Evolutionary conservation across 1,140 invertebrate genomes (phyloP).

Genomic region (Formica selysi): DNA sequence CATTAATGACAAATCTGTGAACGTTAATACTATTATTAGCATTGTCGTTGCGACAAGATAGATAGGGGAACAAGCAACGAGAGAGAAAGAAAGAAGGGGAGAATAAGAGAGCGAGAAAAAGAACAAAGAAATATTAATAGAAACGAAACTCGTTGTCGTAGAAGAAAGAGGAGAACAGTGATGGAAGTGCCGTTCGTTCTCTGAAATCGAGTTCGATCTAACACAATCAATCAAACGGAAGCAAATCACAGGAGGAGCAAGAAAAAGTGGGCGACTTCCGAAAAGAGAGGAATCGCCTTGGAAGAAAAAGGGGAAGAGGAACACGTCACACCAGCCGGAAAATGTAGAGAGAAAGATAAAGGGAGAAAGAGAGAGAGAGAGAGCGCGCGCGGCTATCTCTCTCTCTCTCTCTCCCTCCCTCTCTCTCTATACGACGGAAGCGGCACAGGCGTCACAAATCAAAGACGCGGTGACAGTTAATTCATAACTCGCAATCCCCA

Average conservation of each 20-base stretch:
- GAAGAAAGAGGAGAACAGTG: neutral
- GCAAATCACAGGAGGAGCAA: constrained; percentile 73
- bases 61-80: neutral
- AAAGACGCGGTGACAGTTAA: constrained; percentile 80
- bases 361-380: neutral
- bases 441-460: constrained; percentile 76
- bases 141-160: neutral
- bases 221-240: constrained; percentile 78
- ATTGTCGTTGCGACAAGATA: constrained; percentile 22
- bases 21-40: constrained; percentile 69
- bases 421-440: constrained; percentile 18
- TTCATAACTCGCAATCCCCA: constrained; percentile 78
- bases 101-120: neutral
- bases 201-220: constrained; percentile 72
- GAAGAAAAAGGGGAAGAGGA: constrained; percentile 2
- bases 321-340: constrained; percentile 18
- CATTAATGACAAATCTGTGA: constrained; percentile 1
- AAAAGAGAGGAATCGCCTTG: constrained; percentile 53
- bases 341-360: constrained; percentile 14
- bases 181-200: constrained; percentile 16
- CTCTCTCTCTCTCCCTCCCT: too few species aligned
- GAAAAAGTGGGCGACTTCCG: constrained; percentile 51
- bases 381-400: too few species aligned
- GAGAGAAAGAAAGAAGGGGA: neutral
- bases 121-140: neutral